A percentile compares a stretch with the other conserved stretches of the same genome.
These are phyloP conservation scores for Pteromalus puparum DNA, from an alignment of 1,140 invertebrate species.

Conservation along the genomic window DNA sequence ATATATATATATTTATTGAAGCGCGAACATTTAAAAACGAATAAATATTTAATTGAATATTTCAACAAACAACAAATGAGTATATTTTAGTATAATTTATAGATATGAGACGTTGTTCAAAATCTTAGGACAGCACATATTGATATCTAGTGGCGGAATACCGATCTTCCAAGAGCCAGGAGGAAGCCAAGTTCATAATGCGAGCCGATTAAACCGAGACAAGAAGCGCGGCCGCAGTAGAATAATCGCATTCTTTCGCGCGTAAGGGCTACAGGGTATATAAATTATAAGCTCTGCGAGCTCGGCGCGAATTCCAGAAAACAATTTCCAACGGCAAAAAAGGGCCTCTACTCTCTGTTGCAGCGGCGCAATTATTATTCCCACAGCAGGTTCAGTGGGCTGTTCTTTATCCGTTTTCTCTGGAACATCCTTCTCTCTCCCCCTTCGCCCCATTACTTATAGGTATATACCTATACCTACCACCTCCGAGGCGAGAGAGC, in stretches of 20 bases:
- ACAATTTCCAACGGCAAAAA: constrained; percentile 33
- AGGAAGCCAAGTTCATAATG: background rate
- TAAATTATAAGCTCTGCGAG: background rate
- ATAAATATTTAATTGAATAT: no score
- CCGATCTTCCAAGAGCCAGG: background rate
- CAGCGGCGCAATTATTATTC: constrained; percentile 27
- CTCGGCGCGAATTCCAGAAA: constrained; percentile 24
- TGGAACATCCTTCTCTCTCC: constrained; percentile 6
- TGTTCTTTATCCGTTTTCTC: constrained; percentile 23
- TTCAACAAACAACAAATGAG: no score
- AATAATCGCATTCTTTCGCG: constrained; percentile 13
- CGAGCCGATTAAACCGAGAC: background rate
- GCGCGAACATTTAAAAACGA: no score
- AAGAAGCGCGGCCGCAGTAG: background rate
- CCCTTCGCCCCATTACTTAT: background rate
- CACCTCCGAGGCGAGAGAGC: background rate
- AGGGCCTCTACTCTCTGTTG: background rate
- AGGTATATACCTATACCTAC: background rate
- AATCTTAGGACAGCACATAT: no score
- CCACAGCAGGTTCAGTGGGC: background rate
- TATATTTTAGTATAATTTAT: no score
- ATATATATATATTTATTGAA: no score
- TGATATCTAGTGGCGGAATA: background rate
- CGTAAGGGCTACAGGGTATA: background rate
- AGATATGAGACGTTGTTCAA: no score